Evolutionary conservation across 2,888 invertebrate species (phyloP), one percentile per base, ranked within the genome.

Genomic region (Chrysomela aeneicollis): DNA sequence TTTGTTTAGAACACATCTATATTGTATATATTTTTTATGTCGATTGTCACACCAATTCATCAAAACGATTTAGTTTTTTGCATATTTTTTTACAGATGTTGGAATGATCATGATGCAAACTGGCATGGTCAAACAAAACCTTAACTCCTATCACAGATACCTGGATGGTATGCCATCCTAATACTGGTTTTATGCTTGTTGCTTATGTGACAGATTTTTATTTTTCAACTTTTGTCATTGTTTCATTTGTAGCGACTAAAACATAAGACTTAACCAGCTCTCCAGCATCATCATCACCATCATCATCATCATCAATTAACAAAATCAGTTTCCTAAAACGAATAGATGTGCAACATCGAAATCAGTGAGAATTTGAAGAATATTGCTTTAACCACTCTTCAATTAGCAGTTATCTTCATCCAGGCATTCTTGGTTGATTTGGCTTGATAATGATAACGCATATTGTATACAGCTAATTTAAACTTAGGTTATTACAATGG

Each of bases 21-120:
- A 32, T 61, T 61, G 64, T 64, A 67, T 18, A 21, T 46, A 42
- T 42, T 50, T 59, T 5, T 54, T 8, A 17, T 30, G 6, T n/a
- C 1, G n/a, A 50, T 10, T 26, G 35, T 18, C 59, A 50, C 2
- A 19, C 10, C 12, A 12, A 15, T 42, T 42, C 42, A 49, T 51
- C 53, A 52, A 17, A 26, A 50, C 18, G 60, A 26, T 70, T 77
- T 76, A 74, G 70, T 69, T 72, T 76, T 84, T 86, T 81, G 85
- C 86, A 85, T 85, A 86, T 90, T 89, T 90, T 91, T 91, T 92
- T 91, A 82, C 94, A 94, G 94, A 94, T 94, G 94, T 94, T 86
- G 94, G 94, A 88, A 94, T 94, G 94, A 93, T 94, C 89, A 93
- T 94, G 94, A 93, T 94, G 93, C 93, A 94, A 91, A 90, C 93